Conservation (phyloP, 2,113 vertebrate species). For the Alces alces region DNA sequence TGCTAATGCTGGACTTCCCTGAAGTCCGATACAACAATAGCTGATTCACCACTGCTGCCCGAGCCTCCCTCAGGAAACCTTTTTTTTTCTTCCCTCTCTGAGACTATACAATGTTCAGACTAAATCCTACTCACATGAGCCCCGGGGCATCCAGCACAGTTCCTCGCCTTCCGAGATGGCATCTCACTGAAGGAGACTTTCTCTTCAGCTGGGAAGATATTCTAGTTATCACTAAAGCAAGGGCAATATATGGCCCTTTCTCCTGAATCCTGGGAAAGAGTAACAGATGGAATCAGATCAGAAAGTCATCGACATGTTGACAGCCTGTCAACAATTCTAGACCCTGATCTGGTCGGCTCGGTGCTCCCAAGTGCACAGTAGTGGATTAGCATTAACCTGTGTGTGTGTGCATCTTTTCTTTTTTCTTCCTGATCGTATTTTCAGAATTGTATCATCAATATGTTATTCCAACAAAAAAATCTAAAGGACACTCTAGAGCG, state of each 20-base stretch:
- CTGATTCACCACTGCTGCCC: conserved; percentile 74
- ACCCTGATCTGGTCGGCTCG: neutral
- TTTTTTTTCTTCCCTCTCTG: neutral
- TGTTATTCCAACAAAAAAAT: conserved; percentile 21
- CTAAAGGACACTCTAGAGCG: neutral
- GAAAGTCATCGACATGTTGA: neutral
- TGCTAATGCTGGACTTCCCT: conserved; percentile 79
- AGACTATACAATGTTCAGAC: conserved; percentile 61
- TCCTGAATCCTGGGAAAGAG: neutral
- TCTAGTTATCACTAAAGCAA: neutral
- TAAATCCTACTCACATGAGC: conserved; percentile 58
- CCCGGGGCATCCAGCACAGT: conserved; percentile 1
- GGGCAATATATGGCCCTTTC: neutral
- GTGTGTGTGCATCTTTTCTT: neutral
- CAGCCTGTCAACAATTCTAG: neutral
- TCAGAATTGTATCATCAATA: neutral
- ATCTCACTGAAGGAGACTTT: neutral
- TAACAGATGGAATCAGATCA: neutral
- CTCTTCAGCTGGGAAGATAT: neutral
- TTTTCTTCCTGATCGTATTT: neutral
- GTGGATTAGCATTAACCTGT: neutral
- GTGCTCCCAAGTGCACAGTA: neutral
- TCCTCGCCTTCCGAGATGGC: conserved; percentile 13
- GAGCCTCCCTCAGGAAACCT: conserved; percentile 56
- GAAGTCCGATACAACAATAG: conserved; percentile 76